These are phyloP conservation scores for Mustela nigripes DNA, from an alignment of 2,113 vertebrate species.

Conservation along the genomic window DNA sequence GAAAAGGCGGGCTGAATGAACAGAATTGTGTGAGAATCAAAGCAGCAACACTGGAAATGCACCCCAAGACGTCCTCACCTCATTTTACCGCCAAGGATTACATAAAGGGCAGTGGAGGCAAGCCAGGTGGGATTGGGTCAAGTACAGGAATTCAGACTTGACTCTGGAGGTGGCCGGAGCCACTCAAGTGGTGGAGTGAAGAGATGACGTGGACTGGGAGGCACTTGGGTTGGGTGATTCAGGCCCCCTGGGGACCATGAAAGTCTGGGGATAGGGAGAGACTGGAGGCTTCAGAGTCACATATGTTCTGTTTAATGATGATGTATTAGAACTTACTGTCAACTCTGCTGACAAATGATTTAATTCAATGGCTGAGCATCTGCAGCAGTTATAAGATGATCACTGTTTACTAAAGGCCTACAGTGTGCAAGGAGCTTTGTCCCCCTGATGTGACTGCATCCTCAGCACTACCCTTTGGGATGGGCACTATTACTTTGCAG, in stretches of 20 bases:
- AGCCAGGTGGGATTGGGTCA: background rate
- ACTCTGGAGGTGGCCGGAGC: background rate
- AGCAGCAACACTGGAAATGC: background rate
- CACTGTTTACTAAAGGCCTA: background rate
- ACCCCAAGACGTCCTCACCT: background rate
- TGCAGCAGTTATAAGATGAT: background rate
- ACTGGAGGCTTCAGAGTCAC: background rate
- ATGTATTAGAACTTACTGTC: conserved; percentile 21
- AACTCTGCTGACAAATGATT: background rate
- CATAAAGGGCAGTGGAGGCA: background rate
- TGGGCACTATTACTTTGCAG: background rate
- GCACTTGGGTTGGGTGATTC: background rate
- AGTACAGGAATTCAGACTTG: background rate
- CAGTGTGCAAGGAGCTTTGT: background rate
- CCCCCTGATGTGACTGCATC: background rate
- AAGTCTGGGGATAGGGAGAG: background rate
- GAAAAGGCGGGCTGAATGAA: background rate
- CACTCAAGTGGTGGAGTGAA: background rate
- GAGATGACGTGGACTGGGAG: background rate
- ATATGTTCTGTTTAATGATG: background rate
- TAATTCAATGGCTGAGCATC: background rate
- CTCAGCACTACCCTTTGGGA: background rate
- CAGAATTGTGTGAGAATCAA: fast-evolving
- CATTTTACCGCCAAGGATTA: background rate
- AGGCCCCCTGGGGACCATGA: background rate